Percentiles rank a stretch among this genome's conserved stretches.
Conservation (phyloP, 1,140 invertebrate genomes). For the Yoshiicerus persimilis region DNA sequence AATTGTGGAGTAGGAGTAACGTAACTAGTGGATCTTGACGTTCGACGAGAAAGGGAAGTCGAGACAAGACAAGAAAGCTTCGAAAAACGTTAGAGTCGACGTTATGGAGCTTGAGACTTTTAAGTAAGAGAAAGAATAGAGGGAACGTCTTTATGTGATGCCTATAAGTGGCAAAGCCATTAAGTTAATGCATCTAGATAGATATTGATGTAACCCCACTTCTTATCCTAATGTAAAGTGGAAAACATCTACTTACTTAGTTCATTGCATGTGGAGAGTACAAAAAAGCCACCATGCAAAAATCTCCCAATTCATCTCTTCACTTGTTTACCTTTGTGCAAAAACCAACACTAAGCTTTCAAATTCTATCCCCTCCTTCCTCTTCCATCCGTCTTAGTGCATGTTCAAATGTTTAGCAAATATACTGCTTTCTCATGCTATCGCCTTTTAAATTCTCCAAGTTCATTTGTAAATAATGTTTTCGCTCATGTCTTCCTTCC, state of each 20-base stretch:
- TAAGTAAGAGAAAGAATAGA: background rate
- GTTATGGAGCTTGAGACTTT: background rate
- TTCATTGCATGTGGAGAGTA: constrained; percentile 26
- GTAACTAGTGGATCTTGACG: background rate
- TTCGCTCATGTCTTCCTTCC: background rate
- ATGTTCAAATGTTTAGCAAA: background rate
- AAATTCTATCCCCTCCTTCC: background rate
- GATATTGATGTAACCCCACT: constrained; percentile 43
- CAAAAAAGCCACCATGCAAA: constrained; percentile 31
- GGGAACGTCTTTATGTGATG: constrained; percentile 33
- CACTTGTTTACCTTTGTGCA: constrained; percentile 27
- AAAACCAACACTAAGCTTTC: constrained; percentile 14
- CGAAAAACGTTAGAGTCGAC: background rate
- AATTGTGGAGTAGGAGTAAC: background rate
- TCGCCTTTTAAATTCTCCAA: background rate
- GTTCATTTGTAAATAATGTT: background rate
- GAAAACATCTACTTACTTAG: constrained; percentile 43
- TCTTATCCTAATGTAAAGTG: constrained; percentile 42
- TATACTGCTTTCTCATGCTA: background rate
- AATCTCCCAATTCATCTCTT: constrained; percentile 17
- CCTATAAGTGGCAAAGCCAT: constrained; percentile 44
- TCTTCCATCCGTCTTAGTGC: background rate
- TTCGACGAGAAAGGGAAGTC: background rate
- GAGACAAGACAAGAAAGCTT: background rate
- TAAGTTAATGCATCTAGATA: constrained; percentile 43